Conservation (phyloP, 2,888 invertebrate species). For the Apantesis nais region DNA sequence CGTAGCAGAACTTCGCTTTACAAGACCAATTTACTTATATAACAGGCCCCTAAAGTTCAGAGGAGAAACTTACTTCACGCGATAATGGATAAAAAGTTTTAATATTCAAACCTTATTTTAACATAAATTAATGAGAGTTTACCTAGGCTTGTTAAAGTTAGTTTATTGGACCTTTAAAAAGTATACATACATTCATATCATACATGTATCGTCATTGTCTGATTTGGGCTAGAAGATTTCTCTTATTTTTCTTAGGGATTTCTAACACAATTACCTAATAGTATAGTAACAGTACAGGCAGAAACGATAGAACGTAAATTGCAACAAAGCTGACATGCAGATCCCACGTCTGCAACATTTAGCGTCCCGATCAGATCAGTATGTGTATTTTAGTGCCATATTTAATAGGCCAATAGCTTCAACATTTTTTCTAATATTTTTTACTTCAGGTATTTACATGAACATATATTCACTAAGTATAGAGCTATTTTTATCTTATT, state of each 20-base stretch:
- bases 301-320: neutral
- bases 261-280: neutral
- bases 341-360: neutral
- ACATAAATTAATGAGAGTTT: neutral
- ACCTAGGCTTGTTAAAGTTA: neutral
- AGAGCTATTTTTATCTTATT: no score
- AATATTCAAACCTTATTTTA: neutral
- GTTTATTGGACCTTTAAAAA: no score
- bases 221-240: neutral
- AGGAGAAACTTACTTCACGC: conserved; percentile 10
- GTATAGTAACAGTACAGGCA: neutral
- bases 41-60: conserved; percentile 22
- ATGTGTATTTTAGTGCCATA: neutral
- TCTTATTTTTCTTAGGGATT: neutral
- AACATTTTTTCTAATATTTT: no score
- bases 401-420: neutral
- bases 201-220: neutral
- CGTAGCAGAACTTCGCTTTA: conserved; percentile 17
- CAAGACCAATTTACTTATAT: conserved; percentile 26
- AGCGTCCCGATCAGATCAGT: neutral
- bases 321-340: neutral
- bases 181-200: no score
- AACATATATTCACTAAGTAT: no score
- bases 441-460: no score
- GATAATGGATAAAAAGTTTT: conserved; percentile 9